Evolutionary conservation across 2,113 vertebrate genomes (phyloP).

Genomic region (human): GRCh38 chrX:41029001-41029500

Average conservation of each 20-base stretch:
- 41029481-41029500: conserved; percentile 19
- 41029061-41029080: conserved; percentile 28
- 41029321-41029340: conserved; percentile 48
- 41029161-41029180: neutral
- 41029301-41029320: neutral
- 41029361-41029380: no score
- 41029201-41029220: neutral
- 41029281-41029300: conserved; percentile 7
- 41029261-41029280: conserved; percentile 8
- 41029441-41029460: neutral
- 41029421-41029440: neutral
- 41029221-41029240: neutral
- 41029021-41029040: conserved; percentile 34
- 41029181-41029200: conserved; percentile 9
- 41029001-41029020: conserved; percentile 21
- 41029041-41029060: conserved; percentile 15
- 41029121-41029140: neutral
- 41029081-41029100: conserved; percentile 33
- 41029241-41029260: conserved; percentile 33
- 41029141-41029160: neutral
- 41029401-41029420: neutral
- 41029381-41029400: no score
- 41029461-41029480: neutral
- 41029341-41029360: conserved; percentile 14
- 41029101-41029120: conserved; percentile 52